Evolutionary conservation across 2,888 invertebrate species (phyloP).

Genomic region (Pyrrhia umbra): DNA sequence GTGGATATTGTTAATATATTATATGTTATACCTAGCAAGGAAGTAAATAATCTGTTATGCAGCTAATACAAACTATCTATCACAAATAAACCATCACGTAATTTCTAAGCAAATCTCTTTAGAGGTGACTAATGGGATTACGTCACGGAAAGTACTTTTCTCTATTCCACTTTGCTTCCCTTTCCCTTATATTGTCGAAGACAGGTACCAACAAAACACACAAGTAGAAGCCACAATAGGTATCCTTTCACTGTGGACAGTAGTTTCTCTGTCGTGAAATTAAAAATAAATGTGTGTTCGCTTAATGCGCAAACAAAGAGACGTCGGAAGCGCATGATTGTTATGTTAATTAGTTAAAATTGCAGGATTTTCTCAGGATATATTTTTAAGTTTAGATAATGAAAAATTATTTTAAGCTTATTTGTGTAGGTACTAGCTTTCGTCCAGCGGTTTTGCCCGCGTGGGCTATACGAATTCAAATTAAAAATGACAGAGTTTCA

Average conservation of each 20-base stretch:
- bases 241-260: constrained; percentile 60
- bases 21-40: constrained; percentile 1
- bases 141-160: constrained; percentile 51
- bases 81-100: constrained; percentile 23
- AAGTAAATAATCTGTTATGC: background rate
- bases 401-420: too few relatives aligned
- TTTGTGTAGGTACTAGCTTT: too few relatives aligned
- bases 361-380: background rate
- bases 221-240: constrained; percentile 41
- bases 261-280: constrained; percentile 43
- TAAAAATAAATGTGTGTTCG: constrained; percentile 38
- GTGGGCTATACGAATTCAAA: too few relatives aligned
- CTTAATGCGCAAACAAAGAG: constrained; percentile 23
- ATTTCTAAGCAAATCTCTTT: constrained; percentile 11
- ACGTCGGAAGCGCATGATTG: constrained; percentile 1
- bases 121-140: constrained; percentile 20
- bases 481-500: too few relatives aligned
- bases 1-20: too few relatives aligned
- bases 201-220: constrained; percentile 38
- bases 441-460: too few relatives aligned
- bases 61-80: constrained; percentile 20
- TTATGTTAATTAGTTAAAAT: constrained; percentile 23
- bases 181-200: constrained; percentile 67
- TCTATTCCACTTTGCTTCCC: constrained; percentile 60
- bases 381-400: background rate